Conservation (phyloP, 2,797 vertebrate species). For the Nothura maculosa region DNA sequence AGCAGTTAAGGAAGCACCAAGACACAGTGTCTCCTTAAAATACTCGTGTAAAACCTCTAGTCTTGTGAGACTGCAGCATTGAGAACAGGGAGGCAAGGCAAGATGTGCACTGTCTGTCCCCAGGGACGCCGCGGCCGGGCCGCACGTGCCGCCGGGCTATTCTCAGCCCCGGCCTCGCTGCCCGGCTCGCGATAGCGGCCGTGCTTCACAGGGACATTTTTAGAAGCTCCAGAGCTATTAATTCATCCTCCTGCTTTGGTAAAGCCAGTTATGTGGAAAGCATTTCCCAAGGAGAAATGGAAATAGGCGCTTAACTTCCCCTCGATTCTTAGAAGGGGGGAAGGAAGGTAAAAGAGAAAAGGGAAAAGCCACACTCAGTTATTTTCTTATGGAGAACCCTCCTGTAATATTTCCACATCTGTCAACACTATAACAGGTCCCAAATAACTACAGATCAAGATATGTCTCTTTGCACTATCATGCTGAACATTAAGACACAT, state of each 20-base stretch:
- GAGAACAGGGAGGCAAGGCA: background rate
- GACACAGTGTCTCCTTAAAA: background rate
- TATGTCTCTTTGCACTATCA: background rate
- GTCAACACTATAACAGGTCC: background rate
- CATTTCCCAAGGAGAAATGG: slow-evolving; percentile 38
- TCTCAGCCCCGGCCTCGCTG: background rate
- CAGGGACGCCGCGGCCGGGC: no score
- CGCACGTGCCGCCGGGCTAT: no score
- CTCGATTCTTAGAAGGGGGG: background rate
- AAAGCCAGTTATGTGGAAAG: slow-evolving; percentile 54
- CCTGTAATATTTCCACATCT: background rate
- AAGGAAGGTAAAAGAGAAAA: rapidly evolving
- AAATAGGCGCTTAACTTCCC: background rate
- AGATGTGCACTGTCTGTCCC: background rate
- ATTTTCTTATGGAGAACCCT: background rate
- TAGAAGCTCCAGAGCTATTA: slow-evolving; percentile 66
- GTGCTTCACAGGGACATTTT: slow-evolving; percentile 58
- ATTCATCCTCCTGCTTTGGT: slow-evolving; percentile 67
- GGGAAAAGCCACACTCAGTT: background rate
- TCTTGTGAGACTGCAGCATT: background rate
- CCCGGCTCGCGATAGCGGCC: slow-evolving; percentile 4
- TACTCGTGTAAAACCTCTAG: background rate
- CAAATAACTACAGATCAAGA: background rate
- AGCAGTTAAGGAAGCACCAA: rapidly evolving
- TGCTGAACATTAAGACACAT: rapidly evolving